These are phyloP conservation scores for Spicauda simplicius DNA, from an alignment of 2,888 invertebrate genomes.

Conservation along the genomic window DNA sequence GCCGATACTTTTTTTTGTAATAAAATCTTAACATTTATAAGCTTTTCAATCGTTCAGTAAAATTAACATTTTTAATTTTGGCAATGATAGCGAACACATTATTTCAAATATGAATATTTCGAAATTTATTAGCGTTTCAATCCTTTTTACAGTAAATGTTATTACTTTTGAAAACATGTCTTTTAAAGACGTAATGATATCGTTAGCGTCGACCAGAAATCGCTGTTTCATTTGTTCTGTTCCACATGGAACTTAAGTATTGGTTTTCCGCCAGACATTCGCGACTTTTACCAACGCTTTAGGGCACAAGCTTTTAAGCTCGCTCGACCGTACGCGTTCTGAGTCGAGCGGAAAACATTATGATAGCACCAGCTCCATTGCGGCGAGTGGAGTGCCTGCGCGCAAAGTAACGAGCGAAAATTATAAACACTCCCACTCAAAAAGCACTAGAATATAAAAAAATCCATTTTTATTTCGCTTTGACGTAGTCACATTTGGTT, in stretches of 20 bases:
- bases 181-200: not conserved
- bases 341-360: constrained; percentile 57
- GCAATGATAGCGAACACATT: too few relatives aligned
- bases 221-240: not conserved
- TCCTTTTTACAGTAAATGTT: too few relatives aligned
- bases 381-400: constrained; percentile 38
- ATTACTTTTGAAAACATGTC: too few relatives aligned
- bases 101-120: too few relatives aligned
- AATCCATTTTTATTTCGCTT: constrained; percentile 22
- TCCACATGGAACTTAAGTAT: not conserved
- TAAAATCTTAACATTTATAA: too few relatives aligned
- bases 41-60: too few relatives aligned
- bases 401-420: constrained; percentile 47
- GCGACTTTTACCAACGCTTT: constrained; percentile 30
- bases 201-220: not conserved
- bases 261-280: constrained; percentile 14
- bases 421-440: constrained; percentile 37
- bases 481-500: constrained; percentile 38
- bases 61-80: too few relatives aligned
- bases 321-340: constrained; percentile 55
- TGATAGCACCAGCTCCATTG: constrained; percentile 55
- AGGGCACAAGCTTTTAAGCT: constrained; percentile 49
- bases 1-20: too few relatives aligned
- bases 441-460: constrained; percentile 29
- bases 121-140: too few relatives aligned